Evolutionary conservation across 64 coral and sea anemone species (phyloP).

Genomic region (Montipora capricornis): DNA sequence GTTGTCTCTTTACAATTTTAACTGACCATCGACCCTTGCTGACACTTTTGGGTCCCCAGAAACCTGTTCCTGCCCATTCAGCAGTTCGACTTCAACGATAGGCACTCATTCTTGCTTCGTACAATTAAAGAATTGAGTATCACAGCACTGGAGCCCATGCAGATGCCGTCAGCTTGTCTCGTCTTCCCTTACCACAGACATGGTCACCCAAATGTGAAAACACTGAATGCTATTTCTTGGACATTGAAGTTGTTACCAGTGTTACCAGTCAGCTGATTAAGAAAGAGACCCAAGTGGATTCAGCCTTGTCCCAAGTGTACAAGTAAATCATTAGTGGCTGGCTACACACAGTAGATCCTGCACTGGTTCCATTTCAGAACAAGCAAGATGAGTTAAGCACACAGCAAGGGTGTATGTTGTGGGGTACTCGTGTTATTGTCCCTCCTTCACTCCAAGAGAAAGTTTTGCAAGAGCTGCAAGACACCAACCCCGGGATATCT

Average conservation of each 20-base stretch:
- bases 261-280: slow-evolving; percentile 63
- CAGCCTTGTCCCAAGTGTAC: slow-evolving; percentile 42
- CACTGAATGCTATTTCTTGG: slow-evolving; percentile 25
- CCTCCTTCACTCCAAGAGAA: slow-evolving; percentile 58
- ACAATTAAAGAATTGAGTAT: slow-evolving; percentile 10
- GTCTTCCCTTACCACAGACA: slow-evolving; percentile 61
- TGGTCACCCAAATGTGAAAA: slow-evolving; percentile 45
- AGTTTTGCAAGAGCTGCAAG: slow-evolving; percentile 55
- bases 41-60: slow-evolving; percentile 38
- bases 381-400: slow-evolving; percentile 54
- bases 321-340: slow-evolving; percentile 52
- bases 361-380: slow-evolving; percentile 50
- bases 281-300: slow-evolving; percentile 52
- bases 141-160: not conserved
- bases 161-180: not conserved
- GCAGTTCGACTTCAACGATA: slow-evolving; percentile 56
- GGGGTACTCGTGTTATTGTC: slow-evolving; percentile 43
- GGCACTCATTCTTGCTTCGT: slow-evolving; percentile 39
- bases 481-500: slow-evolving; percentile 51
- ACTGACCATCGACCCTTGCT: slow-evolving; percentile 60
- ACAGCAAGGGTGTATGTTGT: slow-evolving; percentile 46
- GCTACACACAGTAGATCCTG: slow-evolving; percentile 57
- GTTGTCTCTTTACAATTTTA: slow-evolving; percentile 53
- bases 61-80: slow-evolving; percentile 46
- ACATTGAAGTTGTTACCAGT: slow-evolving; percentile 52